Evolutionary conservation across 1,140 invertebrate species (phyloP), one percentile per base, ranked within the genome.

Genomic region (Chelonus insularis): DNA sequence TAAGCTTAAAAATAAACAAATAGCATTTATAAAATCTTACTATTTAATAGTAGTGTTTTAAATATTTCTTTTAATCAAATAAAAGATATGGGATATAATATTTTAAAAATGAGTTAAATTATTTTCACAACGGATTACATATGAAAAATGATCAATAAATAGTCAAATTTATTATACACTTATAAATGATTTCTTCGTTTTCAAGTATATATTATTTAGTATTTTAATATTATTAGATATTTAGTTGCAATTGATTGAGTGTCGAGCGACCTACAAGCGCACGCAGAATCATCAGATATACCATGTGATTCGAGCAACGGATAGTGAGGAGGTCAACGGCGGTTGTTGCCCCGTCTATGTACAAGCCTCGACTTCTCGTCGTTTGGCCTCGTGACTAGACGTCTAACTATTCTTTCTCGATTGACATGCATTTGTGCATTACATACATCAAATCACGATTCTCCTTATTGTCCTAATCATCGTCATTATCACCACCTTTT

Each of bases 311-410:
- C 58, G 48, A 66, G 39, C 48, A 54, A 66, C 62, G 57, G 47
- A 62, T 65, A 62, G 61, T 63, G 62, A 61, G 54, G 66, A 71
- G 72, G 72, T 73, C 72, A 73, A 64, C 69, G 11, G 64, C 72
- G 72, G 72, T 73, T 73, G 69, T 72, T 73, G 72, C 69, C 64
- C 71, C 65, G 66, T 50, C 66, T 61, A 36, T 51, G 25, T 29
- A 4, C 3, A 29, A 29, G 34, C 50, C 60, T 56, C 48, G 50
- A 16, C 52, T 51, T 62, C 60, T 63, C 62, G 63, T 57, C 39
- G 55, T 62, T 68, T 65, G 61, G 61, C 64, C 65, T 65, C 62
- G 45, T 25, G 8, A 55, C 52, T 36, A 60, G 64, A 65, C 50
- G 56, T 56, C 51, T 57, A 34, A 52, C 21, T 54, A 21, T 41